phyloP scores from a whole-genome alignment of 92 coral and sea anemone genomes.

The Scolanthus callimorphus region DNA sequence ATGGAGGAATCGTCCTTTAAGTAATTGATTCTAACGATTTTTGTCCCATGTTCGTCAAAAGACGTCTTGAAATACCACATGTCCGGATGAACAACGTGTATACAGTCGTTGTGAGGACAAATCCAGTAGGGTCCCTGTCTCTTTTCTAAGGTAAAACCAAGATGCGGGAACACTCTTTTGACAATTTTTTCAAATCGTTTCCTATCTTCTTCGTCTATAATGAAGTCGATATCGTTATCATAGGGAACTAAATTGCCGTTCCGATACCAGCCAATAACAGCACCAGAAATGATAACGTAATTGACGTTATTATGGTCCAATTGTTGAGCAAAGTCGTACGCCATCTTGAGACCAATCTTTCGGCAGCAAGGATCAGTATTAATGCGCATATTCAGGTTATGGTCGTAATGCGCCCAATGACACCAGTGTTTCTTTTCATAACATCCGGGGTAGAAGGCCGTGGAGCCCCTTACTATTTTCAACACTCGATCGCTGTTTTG shows the following conservation, averaged over 20 bases:
- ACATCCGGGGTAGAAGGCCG: slow-evolving; percentile 14
- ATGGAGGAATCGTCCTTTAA: neutral
- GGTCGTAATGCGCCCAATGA: slow-evolving; percentile 3
- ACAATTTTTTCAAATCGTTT: neutral
- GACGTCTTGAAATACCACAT: neutral
- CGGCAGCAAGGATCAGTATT: slow-evolving; percentile 24
- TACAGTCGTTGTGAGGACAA: neutral
- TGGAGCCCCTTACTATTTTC: neutral
- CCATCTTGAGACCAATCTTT: neutral
- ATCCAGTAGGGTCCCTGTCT: neutral
- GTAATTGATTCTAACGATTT: neutral
- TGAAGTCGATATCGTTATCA: slow-evolving; percentile 10
- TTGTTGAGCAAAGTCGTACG: neutral
- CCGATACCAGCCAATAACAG: slow-evolving; percentile 24
- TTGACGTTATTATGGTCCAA: neutral
- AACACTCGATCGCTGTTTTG: neutral
- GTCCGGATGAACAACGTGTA: neutral
- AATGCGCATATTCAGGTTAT: slow-evolving; percentile 1
- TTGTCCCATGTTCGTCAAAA: neutral
- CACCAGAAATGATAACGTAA: slow-evolving; percentile 3
- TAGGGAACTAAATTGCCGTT: slow-evolving; percentile 11
- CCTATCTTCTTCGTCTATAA: neutral
- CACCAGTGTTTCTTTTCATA: neutral
- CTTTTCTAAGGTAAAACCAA: slow-evolving; percentile 2
- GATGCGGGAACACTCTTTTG: neutral